Evolutionary conservation across 2,797 vertebrate species (phyloP).

Genomic region (Malacoraja senta): DNA sequence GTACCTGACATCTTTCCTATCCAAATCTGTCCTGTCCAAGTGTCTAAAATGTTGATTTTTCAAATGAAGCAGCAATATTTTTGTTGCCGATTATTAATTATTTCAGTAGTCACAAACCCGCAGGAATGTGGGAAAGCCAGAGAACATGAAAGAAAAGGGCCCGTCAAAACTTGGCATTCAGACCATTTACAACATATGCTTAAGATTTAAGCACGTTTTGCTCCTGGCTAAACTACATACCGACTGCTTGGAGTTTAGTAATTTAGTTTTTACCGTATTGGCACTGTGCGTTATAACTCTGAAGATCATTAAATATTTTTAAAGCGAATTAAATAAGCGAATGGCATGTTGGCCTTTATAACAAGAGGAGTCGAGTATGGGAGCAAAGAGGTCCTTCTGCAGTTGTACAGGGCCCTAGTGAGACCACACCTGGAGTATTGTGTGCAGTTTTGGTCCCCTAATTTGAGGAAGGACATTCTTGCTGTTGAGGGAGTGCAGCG

Average conservation of each 20-base stretch:
- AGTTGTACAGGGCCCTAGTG: too few relatives aligned
- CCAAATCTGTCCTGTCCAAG: too few relatives aligned
- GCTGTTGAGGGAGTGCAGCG: too few relatives aligned
- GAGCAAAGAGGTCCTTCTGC: too few relatives aligned
- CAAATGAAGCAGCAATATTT: neutral
- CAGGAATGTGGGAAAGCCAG: neutral
- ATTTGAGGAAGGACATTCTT: too few relatives aligned
- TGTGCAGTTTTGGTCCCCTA: too few relatives aligned
- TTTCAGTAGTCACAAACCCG: neutral
- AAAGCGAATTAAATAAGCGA: too few relatives aligned
- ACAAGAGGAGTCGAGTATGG: too few relatives aligned
- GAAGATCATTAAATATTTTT: conserved; percentile 17
- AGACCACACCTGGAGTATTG: too few relatives aligned
- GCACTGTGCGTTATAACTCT: neutral
- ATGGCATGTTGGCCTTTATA: too few relatives aligned
- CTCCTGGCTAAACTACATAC: neutral
- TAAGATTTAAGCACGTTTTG: neutral
- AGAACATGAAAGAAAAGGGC: neutral
- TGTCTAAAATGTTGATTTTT: neutral
- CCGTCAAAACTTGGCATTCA: conserved; percentile 7
- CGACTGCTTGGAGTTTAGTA: neutral
- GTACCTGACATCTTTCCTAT: too few relatives aligned
- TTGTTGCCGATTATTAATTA: conserved; percentile 27
- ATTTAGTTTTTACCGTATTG: neutral
- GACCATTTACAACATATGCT: neutral